Evolutionary conservation across 2,797 vertebrate species (phyloP).

Genomic region (Hemitrygon akajei): DNA sequence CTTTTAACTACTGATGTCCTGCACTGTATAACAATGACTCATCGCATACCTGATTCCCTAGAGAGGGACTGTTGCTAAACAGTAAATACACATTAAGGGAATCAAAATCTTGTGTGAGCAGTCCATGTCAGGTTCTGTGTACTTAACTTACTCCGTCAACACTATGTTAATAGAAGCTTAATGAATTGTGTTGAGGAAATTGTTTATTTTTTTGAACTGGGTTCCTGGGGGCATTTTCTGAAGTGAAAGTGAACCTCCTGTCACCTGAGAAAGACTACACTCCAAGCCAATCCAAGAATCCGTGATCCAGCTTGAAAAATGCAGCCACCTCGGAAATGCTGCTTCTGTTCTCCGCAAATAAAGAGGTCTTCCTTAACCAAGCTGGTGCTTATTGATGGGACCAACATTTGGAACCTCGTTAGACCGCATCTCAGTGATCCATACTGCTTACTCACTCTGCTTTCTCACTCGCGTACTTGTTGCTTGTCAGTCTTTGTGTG

Average conservation of each 20-base stretch:
- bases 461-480: too few relatives aligned
- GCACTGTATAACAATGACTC: not conserved
- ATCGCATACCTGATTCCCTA: not conserved
- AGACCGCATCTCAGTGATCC: not conserved
- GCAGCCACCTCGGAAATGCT: not conserved
- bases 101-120: not conserved
- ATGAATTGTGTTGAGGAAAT: not conserved
- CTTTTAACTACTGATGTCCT: not conserved
- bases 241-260: not conserved
- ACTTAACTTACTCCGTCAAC: not conserved
- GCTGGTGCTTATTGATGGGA: not conserved
- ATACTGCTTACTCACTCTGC: not conserved
- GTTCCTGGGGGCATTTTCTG: not conserved
- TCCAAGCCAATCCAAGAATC: not conserved
- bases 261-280: not conserved
- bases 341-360: not conserved
- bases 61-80: not conserved
- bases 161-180: not conserved
- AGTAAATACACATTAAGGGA: not conserved
- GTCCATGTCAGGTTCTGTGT: not conserved
- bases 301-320: not conserved
- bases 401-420: not conserved
- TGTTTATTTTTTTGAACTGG: not conserved
- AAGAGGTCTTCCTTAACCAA: not conserved
- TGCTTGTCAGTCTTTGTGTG: too few relatives aligned